These are phyloP conservation scores for Mercenaria mercenaria DNA, from an alignment of 1,140 invertebrate species.

Conservation along the genomic window DNA sequence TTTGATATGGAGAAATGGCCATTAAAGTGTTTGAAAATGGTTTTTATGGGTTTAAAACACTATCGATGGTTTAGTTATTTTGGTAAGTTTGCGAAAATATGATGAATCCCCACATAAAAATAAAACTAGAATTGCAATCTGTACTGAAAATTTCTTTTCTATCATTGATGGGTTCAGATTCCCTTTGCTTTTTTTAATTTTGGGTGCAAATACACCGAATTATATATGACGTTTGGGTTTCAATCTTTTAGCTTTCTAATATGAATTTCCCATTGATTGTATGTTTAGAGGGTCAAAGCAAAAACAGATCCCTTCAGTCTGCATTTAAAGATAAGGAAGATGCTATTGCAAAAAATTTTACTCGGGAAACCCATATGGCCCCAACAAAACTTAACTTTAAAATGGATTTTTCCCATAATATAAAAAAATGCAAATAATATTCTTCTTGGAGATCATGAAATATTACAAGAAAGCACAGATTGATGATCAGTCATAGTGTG, in stretches of 20 bases:
- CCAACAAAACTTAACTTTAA: conserved; percentile 8
- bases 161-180: too few species aligned
- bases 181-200: too few species aligned
- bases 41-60: conserved; percentile 29
- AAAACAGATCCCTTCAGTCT: background rate
- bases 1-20: conserved; percentile 18
- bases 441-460: conserved; percentile 17
- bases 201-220: background rate
- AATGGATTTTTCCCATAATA: conserved; percentile 61
- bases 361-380: background rate
- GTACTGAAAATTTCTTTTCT: too few species aligned
- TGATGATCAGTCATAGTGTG: conserved; percentile 43
- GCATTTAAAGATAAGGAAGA: conserved; percentile 7
- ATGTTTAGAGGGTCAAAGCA: background rate
- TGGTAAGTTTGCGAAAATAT: background rate
- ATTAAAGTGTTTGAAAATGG: conserved; percentile 13
- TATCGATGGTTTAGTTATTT: background rate
- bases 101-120: background rate
- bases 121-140: too few species aligned
- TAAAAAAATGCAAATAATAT: conserved; percentile 66
- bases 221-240: background rate
- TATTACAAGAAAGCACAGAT: conserved; percentile 33
- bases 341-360: background rate
- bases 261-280: conserved; percentile 15
- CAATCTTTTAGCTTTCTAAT: background rate